Base-by-base conservation (phyloP, 2,888 invertebrate species). In the Cheilosia impressa region DNA sequence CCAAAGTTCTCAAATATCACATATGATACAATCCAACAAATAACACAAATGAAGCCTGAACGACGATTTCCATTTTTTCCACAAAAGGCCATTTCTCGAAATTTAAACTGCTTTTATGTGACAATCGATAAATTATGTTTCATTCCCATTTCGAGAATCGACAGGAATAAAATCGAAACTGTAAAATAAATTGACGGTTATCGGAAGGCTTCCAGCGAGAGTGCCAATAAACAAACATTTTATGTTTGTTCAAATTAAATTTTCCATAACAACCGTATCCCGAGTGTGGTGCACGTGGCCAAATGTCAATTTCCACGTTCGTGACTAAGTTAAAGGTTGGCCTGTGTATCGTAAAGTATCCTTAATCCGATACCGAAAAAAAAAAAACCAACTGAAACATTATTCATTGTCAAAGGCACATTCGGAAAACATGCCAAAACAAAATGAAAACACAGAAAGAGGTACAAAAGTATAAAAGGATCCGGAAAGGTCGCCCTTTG, bases 401-500 rank as follows among this genome's bases (percentile, higher is more conserved):
- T 75, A 50, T 38, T 66, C 65, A 65, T 38, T 65, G 73, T 75
- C 63, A 63, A 45, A 38, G 57, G 57, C 17, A 38, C 15, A 10
- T 15, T 5, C 17, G 38, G 3, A 43, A 31, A 43, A 17, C 55
- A 58, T 10, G 22, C 34, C 31, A 47, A 47, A 31, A 31, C 9
- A 7, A 31, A 31, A 31, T 31, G 2, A 31, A 31, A 31, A 9
- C 2, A 50, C 27, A 4, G n/a, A 24, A 52, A 38, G 7, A 24
- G 22, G 19, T 15, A 24, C 15, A 31, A 45, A 62, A 45, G 17
- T 50, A 19, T 41, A 31, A 75, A 31, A 43, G 57, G 58, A 19
- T 31, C n/a, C 31, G 45, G 60, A 69, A 69, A 45, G 55, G 77
- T 62, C 55, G 66, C 52, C 58, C 58, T 66, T 43, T 76, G 76